Evolutionary conservation across 2,888 invertebrate genomes (phyloP).

Genomic region (Sminthurides aquaticus): DNA sequence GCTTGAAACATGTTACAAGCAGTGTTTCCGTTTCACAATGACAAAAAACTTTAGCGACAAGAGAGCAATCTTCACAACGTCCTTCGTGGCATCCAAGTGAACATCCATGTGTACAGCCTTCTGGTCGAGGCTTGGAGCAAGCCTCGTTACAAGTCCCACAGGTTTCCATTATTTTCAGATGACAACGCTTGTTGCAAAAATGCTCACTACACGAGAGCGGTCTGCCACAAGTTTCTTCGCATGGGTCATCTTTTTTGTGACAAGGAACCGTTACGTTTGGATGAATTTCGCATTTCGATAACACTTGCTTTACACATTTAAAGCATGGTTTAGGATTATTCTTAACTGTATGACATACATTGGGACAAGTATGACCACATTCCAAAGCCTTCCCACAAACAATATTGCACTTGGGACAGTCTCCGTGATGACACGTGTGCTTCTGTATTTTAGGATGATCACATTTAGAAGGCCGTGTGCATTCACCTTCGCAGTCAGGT

Average conservation of each 20-base stretch:
- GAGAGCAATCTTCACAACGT: conserved; percentile 66
- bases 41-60: conserved; percentile 63
- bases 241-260: conserved; percentile 23
- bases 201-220: conserved; percentile 16
- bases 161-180: conserved; percentile 11
- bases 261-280: conserved; percentile 28
- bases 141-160: conserved; percentile 37
- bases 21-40: conserved; percentile 73
- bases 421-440: conserved; percentile 74
- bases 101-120: conserved; percentile 50
- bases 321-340: conserved; percentile 25
- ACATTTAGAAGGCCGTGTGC: conserved; percentile 56
- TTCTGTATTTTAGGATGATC: conserved; percentile 66
- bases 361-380: conserved; percentile 64
- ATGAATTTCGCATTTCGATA: conserved; percentile 32
- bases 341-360: conserved; percentile 64
- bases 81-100: conserved; percentile 52
- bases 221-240: conserved; percentile 34
- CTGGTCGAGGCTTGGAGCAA: conserved; percentile 45
- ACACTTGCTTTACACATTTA: conserved; percentile 29
- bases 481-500: conserved; percentile 62
- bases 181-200: conserved; percentile 14
- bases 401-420: conserved; percentile 74
- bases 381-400: conserved; percentile 58
- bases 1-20: conserved; percentile 62